Evolutionary conservation across 2,113 vertebrate species (phyloP).

Genomic region (Microcebus murinus): DNA sequence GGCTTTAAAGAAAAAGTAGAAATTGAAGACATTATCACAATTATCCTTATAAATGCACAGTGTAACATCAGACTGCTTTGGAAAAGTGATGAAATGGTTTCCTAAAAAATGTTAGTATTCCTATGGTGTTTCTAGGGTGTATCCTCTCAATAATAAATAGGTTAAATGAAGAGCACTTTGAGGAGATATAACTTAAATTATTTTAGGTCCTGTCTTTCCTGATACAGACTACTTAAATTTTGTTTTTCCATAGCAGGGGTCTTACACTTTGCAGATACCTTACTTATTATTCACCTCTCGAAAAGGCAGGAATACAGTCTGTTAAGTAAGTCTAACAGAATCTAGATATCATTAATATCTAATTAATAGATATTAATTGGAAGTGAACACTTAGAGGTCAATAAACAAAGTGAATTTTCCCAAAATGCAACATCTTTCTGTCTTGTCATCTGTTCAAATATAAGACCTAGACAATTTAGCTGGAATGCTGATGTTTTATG

Average conservation of each 20-base stretch:
- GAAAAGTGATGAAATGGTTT: not conserved
- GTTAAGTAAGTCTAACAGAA: not conserved
- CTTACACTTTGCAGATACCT: not conserved
- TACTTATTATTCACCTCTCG: not conserved
- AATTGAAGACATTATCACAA: not conserved
- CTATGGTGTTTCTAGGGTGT: not conserved
- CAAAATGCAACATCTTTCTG: not conserved
- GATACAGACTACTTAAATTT: not conserved
- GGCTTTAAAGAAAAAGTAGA: slow-evolving; percentile 4
- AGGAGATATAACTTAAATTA: not conserved
- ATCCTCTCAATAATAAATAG: not conserved
- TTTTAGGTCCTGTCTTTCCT: not conserved
- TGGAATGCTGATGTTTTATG: not conserved
- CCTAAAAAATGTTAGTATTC: not conserved
- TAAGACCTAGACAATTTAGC: not conserved
- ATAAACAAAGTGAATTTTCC: slow-evolving; percentile 14
- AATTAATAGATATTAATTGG: not conserved
- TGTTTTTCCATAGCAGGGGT: not conserved
- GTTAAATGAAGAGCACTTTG: not conserved
- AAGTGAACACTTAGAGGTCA: not conserved
- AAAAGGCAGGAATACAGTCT: not conserved
- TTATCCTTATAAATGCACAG: not conserved
- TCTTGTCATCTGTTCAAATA: slow-evolving; percentile 9
- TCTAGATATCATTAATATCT: not conserved
- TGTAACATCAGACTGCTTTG: not conserved